Evolutionary conservation across 2,797 vertebrate species (phyloP).

Genomic region (Pseudochirops cupreus): DNA sequence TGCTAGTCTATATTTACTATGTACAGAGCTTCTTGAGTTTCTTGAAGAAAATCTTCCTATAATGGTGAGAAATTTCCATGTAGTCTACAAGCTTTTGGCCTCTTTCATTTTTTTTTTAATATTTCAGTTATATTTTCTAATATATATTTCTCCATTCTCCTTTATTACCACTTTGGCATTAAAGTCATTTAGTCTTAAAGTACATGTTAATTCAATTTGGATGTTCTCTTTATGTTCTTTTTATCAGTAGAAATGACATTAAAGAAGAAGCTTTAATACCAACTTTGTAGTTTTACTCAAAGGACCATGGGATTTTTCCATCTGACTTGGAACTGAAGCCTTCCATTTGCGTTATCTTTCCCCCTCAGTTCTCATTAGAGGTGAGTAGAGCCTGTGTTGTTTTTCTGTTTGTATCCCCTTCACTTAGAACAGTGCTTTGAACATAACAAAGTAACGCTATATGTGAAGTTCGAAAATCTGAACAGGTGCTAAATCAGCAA

Average conservation of each 20-base stretch:
- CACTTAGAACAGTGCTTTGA: not conserved
- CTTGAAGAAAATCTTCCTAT: not conserved
- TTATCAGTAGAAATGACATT: not conserved
- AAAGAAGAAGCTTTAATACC: not conserved
- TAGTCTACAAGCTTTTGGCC: not conserved
- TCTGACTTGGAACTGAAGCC: not conserved
- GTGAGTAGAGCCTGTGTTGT: not conserved
- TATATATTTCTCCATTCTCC: not conserved
- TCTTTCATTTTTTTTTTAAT: not conserved
- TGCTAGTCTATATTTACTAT: not conserved
- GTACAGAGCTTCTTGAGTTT: not conserved
- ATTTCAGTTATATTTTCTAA: not conserved
- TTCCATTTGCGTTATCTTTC: not conserved
- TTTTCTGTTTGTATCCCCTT: not conserved
- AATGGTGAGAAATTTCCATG: not conserved
- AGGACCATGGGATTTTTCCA: not conserved
- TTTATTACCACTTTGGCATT: not conserved
- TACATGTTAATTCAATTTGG: not conserved
- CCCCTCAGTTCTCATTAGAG: not conserved
- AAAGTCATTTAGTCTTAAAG: not conserved
- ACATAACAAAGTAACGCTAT: no score
- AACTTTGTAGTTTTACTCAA: not conserved
- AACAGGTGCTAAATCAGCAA: no score
- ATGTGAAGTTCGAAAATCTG: no score
- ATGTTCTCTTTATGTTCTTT: not conserved